Conservation (phyloP, 2,113 vertebrate genomes). For the Zosterops lateralis region DNA sequence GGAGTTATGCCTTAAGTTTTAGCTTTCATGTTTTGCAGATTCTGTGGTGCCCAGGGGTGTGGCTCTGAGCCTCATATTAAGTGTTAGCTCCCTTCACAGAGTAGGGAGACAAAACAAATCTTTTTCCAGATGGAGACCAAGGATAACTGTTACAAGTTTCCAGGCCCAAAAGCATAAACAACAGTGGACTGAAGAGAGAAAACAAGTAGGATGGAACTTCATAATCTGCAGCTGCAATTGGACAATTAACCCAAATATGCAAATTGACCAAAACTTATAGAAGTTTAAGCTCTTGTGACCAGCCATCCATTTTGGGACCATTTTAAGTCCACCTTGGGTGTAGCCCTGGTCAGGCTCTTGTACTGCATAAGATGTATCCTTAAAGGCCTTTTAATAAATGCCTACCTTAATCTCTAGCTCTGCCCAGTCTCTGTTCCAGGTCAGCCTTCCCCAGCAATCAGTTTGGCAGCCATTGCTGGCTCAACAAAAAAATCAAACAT, state of each 20-base stretch:
- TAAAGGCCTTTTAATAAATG: neutral
- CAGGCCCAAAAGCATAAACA: neutral
- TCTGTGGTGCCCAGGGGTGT: neutral
- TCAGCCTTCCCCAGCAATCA: neutral
- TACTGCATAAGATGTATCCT: neutral
- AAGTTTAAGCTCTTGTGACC: neutral
- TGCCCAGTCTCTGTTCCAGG: neutral
- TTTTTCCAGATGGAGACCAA: neutral
- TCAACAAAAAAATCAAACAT: neutral
- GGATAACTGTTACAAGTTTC: neutral
- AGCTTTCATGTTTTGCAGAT: neutral
- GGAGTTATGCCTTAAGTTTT: neutral
- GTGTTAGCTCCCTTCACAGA: neutral
- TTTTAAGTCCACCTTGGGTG: neutral
- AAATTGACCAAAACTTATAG: neutral
- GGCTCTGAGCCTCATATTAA: neutral
- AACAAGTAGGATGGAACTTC: neutral
- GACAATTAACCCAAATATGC: neutral
- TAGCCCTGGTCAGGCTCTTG: neutral
- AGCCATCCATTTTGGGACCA: neutral
- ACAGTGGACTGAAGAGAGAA: neutral
- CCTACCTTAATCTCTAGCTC: neutral
- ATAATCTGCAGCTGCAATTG: neutral
- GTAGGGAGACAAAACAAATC: neutral
- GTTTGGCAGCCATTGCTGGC: neutral